phyloP scores from a whole-genome alignment of 2,113 vertebrate genomes.

The Ariopsis seemanni region DNA sequence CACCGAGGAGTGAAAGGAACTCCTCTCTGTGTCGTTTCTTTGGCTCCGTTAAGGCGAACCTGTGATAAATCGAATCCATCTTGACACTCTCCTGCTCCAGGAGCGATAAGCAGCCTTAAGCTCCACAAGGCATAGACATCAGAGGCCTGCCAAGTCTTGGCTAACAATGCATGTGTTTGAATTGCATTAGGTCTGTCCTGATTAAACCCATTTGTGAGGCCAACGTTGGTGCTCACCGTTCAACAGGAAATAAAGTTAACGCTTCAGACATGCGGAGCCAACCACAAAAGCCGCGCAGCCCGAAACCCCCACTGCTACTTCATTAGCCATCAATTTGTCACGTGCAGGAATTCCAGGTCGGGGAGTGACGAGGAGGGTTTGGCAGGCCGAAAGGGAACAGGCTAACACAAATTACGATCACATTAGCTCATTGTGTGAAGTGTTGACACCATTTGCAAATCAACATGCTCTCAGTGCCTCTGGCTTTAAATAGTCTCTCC shows the following conservation, averaged over 20 bases:
- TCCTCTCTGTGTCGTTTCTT: constrained; percentile 34
- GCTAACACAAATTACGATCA: constrained; percentile 30
- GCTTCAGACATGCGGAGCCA: constrained; percentile 22
- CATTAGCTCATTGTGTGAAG: constrained; percentile 30
- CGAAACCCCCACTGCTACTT: constrained; percentile 27
- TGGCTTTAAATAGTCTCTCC: constrained; percentile 12
- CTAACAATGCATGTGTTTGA: constrained; percentile 38
- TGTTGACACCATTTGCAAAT: constrained; percentile 13
- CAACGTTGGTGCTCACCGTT: constrained; percentile 18
- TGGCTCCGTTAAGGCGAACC: constrained; percentile 23
- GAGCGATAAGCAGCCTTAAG: constrained; percentile 36
- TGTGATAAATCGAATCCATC: constrained; percentile 42
- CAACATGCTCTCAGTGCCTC: background rate
- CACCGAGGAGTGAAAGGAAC: constrained; percentile 28
- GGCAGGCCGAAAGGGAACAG: constrained; percentile 1
- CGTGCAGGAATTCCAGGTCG: constrained; percentile 13
- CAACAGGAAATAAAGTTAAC: constrained; percentile 42
- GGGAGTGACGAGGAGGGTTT: background rate
- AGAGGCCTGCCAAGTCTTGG: constrained; percentile 38
- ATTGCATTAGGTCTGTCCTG: constrained; percentile 40
- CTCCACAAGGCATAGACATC: constrained; percentile 11
- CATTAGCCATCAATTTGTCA: constrained; percentile 45
- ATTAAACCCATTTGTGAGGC: constrained; percentile 45
- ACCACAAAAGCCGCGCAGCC: constrained; percentile 20
- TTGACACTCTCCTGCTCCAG: constrained; percentile 29